These are phyloP conservation scores for Nomada hirtipes DNA, from an alignment of 2,888 invertebrate species.

Conservation along the genomic window DNA sequence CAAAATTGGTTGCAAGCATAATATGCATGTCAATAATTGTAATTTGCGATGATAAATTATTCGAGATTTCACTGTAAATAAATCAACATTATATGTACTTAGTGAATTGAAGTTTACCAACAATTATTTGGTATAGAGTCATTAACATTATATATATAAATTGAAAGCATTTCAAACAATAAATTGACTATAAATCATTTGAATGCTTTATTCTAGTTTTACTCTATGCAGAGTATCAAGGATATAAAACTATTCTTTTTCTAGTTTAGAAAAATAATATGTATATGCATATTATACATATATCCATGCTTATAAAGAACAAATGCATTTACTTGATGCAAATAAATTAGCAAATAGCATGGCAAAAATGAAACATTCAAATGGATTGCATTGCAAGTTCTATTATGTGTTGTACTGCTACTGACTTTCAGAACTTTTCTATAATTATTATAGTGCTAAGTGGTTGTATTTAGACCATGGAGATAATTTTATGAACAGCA, in stretches of 20 bases:
- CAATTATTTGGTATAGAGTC: background rate
- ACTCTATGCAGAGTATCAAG: background rate
- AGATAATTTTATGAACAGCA: background rate
- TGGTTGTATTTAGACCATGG: background rate
- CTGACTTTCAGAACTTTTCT: background rate
- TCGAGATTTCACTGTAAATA: background rate
- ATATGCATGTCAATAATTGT: no score
- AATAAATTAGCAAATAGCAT: background rate
- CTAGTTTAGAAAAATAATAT: background rate
- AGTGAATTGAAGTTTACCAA: background rate
- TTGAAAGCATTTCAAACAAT: no score
- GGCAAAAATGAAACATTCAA: background rate
- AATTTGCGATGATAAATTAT: background rate
- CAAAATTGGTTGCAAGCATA: background rate
- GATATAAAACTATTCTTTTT: background rate
- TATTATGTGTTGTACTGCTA: background rate
- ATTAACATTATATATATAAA: no score
- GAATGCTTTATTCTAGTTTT: background rate
- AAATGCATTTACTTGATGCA: background rate
- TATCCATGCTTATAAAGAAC: background rate
- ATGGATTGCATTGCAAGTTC: background rate
- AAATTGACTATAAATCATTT: no score
- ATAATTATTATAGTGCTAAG: conserved; percentile 18
- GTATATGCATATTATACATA: background rate
- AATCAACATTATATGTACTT: background rate